Evolutionary conservation across 2,113 vertebrate species (phyloP).

Genomic region (Malaclemys terrapin): DNA sequence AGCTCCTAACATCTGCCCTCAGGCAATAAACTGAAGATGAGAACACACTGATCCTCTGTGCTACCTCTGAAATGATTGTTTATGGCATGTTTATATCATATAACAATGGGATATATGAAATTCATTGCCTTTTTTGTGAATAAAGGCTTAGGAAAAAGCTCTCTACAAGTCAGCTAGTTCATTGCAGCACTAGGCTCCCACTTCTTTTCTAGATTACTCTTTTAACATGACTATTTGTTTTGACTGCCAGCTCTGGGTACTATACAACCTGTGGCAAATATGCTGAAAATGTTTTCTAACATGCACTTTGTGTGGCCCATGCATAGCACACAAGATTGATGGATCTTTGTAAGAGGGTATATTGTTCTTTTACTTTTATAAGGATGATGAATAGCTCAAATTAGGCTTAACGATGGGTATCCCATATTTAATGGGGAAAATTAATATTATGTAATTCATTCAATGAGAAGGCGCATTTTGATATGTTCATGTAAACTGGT

Average conservation of each 20-base stretch:
- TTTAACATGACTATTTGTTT: neutral
- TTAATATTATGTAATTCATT: conserved; percentile 67
- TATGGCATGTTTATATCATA: neutral
- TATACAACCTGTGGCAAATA: neutral
- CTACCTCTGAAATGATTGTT: neutral
- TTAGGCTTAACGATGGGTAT: conserved; percentile 60
- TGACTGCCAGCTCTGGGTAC: neutral
- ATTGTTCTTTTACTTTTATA: conserved; percentile 59
- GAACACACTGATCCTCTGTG: accelerated
- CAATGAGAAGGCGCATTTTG: conserved; percentile 35
- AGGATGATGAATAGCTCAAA: conserved; percentile 64
- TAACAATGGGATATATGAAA: neutral
- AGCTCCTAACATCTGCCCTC: neutral
- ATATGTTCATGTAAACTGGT: conserved; percentile 52
- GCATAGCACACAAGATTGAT: conserved; percentile 51
- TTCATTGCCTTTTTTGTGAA: neutral
- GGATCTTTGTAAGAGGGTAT: conserved; percentile 41
- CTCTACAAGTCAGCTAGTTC: neutral
- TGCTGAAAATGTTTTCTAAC: conserved; percentile 48
- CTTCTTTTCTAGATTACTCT: neutral
- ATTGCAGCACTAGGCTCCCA: neutral
- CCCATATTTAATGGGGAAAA: conserved; percentile 53
- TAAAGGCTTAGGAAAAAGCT: neutral
- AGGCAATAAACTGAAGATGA: neutral
- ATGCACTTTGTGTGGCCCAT: conserved; percentile 23